A percentile compares a stretch with the other conserved stretches of the same genome.
Evolutionary conservation across 2,113 vertebrate species (phyloP).

Genomic region (Oncorhynchus tshawytscha): DNA sequence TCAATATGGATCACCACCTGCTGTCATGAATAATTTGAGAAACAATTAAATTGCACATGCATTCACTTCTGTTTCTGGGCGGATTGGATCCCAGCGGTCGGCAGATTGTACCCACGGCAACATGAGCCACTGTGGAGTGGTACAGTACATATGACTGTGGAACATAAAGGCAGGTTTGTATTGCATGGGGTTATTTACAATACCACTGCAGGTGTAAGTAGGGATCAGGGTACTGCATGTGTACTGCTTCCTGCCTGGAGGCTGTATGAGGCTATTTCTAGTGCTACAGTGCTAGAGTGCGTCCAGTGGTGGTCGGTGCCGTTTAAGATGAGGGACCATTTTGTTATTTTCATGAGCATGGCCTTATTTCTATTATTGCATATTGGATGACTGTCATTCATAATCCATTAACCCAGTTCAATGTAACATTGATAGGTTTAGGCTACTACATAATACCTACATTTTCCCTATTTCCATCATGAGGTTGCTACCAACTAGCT

Average conservation of each 20-base stretch:
- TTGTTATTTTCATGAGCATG: background rate
- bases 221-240: background rate
- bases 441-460: too few relatives aligned
- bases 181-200: background rate
- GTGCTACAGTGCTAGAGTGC: background rate
- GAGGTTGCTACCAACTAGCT: too few relatives aligned
- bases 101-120: constrained; percentile 1
- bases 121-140: background rate
- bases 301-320: background rate
- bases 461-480: too few relatives aligned
- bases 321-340: background rate
- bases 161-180: background rate
- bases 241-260: background rate
- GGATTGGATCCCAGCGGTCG: background rate
- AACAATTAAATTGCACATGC: background rate
- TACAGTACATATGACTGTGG: background rate
- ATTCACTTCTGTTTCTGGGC: background rate
- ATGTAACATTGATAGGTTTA: too few relatives aligned
- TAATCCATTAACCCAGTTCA: too few relatives aligned
- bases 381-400: too few relatives aligned
- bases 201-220: background rate
- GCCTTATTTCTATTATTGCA: too few relatives aligned
- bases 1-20: background rate
- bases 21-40: background rate
- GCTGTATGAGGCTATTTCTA: background rate